These are phyloP conservation scores for Drosophila dives DNA, from an alignment of 2,888 invertebrate genomes.

Conservation along the genomic window DNA sequence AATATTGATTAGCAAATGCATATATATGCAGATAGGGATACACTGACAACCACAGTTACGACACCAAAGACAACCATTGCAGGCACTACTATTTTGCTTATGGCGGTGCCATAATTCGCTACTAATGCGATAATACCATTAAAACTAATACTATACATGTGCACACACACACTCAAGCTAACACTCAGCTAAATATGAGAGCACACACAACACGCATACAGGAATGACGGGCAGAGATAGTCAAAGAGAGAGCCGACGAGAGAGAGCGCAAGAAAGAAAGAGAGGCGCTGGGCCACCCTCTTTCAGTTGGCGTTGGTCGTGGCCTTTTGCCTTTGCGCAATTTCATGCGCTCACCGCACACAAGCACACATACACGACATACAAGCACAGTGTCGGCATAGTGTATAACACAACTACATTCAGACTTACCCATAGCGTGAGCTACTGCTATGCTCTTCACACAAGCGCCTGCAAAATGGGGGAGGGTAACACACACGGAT, in stretches of 20 bases:
- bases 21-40: slow-evolving; percentile 17
- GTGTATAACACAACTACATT: slow-evolving; percentile 48
- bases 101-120: slow-evolving; percentile 55
- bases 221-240: slow-evolving; percentile 32
- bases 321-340: slow-evolving; percentile 71
- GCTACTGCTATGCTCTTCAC: slow-evolving; percentile 76
- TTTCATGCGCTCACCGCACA: slow-evolving; percentile 53
- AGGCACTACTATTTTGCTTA: slow-evolving; percentile 34
- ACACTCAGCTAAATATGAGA: slow-evolving; percentile 28
- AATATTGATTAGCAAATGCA: slow-evolving; percentile 68
- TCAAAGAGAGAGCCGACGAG: slow-evolving; percentile 16
- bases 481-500: slow-evolving; percentile 68
- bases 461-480: slow-evolving; percentile 77
- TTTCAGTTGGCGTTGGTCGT: slow-evolving; percentile 54
- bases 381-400: slow-evolving; percentile 53
- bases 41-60: slow-evolving; percentile 9
- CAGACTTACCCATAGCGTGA: slow-evolving; percentile 77
- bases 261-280: slow-evolving; percentile 22
- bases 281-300: slow-evolving; percentile 65
- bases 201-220: slow-evolving; percentile 33
- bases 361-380: slow-evolving; percentile 12
- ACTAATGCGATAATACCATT: slow-evolving; percentile 72
- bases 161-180: slow-evolving; percentile 15
- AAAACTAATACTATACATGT: slow-evolving; percentile 48
- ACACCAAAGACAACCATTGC: slow-evolving; percentile 2